Base-by-base conservation (phyloP, 2,113 vertebrate species). In the Paralichthys olivaceus region DNA sequence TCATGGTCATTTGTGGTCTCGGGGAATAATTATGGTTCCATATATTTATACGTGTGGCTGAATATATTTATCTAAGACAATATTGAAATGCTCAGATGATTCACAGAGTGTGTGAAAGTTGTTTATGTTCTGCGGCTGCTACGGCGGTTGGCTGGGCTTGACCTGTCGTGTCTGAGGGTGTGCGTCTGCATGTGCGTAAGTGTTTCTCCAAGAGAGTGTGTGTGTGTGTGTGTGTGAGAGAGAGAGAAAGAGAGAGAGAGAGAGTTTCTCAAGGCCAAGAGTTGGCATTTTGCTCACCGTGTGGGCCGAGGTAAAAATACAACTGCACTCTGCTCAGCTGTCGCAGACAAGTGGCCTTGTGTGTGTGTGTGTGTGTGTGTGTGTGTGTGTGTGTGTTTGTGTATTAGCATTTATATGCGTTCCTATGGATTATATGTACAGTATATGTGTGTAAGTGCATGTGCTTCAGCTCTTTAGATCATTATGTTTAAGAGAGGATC, bases 41-140 rank as follows among this genome's bases (percentile, higher is more conserved):
- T 86, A 78, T 91, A 91, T 91, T 91, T 93, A 89, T 91, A 77
- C 82, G 85, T 80, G 84, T 17, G 89, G 86, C 86, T 60, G 84
- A 81, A 91, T 91, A 91, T 92, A 91, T 93, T 91, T 88, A 88
- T 92, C 89, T 91, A 70, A 84, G 88, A 87, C 92, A 91, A 91
- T 88, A 90, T 86, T 88, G 89, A 90, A 90, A 87, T 29, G 84
- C 85, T 89, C 73, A 84, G 84, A 89, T 92, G 91, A 90, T 90
- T 91, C 91, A 85, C 77, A 77, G 83, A 90, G 90, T 88, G 89
- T 91, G 91, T 91, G 85, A 88, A 89, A 89, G 90, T 91, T 93
- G 92, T 93, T 93, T 92, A 92, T 91, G 88, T 92, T 91, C 88
- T 88, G 92, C 17, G 92, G 92, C 74, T 3, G 69, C 77, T 72